phyloP scores from a whole-genome alignment of 2,113 vertebrate species.

The Ptychochromis oligacanthus region DNA sequence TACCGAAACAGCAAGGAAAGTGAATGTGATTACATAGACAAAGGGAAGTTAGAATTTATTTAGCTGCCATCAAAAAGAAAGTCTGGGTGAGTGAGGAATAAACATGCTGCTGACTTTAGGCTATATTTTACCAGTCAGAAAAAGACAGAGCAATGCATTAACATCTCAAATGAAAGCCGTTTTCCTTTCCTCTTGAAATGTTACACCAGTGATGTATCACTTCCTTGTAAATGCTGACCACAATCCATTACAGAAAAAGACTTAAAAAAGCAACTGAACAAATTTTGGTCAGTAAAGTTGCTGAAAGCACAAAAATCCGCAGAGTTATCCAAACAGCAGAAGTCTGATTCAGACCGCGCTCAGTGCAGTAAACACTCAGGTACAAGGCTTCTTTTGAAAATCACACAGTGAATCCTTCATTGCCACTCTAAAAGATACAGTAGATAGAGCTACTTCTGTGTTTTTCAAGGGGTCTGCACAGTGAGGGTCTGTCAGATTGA shows the following conservation, averaged over 20 bases:
- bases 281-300: conserved; percentile 56
- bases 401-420: conserved; percentile 73
- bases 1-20: neutral
- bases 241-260: conserved; percentile 23
- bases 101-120: conserved; percentile 32
- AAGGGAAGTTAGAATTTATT: neutral
- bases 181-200: conserved; percentile 47
- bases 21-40: neutral
- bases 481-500: conserved; percentile 43
- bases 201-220: conserved; percentile 40
- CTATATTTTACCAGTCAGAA: conserved; percentile 24
- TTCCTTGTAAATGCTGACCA: conserved; percentile 52
- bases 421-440: conserved; percentile 27
- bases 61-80: neutral
- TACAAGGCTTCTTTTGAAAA: conserved; percentile 73
- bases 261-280: conserved; percentile 45
- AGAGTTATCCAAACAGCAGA: conserved; percentile 52
- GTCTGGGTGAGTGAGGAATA: neutral
- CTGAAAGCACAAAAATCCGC: conserved; percentile 44
- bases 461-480: conserved; percentile 49
- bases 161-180: conserved; percentile 36
- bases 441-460: conserved; percentile 51
- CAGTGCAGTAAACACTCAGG: conserved; percentile 58
- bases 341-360: conserved; percentile 6
- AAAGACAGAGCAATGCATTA: conserved; percentile 43